Evolutionary conservation across 2,888 invertebrate species (phyloP).

Genomic region (Monoplex corrugatus): DNA sequence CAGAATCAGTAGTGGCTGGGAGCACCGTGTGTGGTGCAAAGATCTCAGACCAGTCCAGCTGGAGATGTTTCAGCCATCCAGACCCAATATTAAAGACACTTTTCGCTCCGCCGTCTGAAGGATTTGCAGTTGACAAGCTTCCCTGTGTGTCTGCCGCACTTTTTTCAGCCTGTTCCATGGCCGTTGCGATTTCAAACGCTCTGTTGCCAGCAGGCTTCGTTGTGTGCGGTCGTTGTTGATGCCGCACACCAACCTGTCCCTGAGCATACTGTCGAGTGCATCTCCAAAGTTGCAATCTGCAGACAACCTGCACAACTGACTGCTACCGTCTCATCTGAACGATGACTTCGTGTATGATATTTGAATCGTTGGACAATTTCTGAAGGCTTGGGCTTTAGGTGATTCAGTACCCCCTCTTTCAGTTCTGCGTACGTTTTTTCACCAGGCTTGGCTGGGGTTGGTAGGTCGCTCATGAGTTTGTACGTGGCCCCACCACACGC

Average conservation of each 20-base stretch:
- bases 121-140: background rate
- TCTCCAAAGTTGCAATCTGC: background rate
- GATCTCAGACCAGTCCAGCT: slow-evolving; percentile 49
- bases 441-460: background rate
- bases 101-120: background rate
- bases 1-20: background rate
- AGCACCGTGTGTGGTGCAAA: background rate
- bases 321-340: background rate
- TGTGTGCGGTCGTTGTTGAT: background rate
- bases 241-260: background rate
- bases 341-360: background rate
- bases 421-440: background rate
- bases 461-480: slow-evolving; percentile 1
- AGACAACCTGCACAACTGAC: background rate
- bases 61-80: slow-evolving; percentile 45
- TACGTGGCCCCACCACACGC: background rate
- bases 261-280: background rate
- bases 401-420: background rate
- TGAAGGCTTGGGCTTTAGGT: background rate
- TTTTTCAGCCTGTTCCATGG: background rate
- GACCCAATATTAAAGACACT: slow-evolving; percentile 17
- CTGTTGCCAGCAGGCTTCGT: background rate
- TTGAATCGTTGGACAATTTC: background rate
- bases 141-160: background rate
- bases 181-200: background rate